Evolutionary conservation across 1,140 invertebrate species (phyloP).

Genomic region (Drosophila virilis): DNA sequence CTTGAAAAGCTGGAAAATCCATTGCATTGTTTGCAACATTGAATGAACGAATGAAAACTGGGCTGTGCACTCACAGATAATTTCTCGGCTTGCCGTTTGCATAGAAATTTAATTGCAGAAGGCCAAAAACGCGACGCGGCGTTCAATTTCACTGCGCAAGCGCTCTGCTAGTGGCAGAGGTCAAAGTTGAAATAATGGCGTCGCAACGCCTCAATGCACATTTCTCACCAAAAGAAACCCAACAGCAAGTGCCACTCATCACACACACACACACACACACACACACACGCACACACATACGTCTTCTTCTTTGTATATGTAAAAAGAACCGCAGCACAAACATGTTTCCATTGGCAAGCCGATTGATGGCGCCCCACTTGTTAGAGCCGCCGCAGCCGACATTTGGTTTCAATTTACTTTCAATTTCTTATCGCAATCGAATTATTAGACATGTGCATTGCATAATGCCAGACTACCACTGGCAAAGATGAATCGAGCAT

Average conservation of each 20-base stretch:
- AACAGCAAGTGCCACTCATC: constrained; percentile 51
- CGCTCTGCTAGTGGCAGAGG: constrained; percentile 42
- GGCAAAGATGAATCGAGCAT: constrained; percentile 23
- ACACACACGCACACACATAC: neutral
- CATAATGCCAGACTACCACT: constrained; percentile 54
- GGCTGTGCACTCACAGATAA: constrained; percentile 39
- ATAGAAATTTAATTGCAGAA: constrained; percentile 77
- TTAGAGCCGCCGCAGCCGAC: constrained; percentile 42
- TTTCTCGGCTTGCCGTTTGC: constrained; percentile 26
- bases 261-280: constrained; percentile 6
- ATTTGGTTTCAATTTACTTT: constrained; percentile 80
- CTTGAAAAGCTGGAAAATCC: constrained; percentile 54
- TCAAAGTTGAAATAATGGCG: constrained; percentile 61
- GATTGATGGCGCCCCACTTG: constrained; percentile 63
- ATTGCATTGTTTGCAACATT: constrained; percentile 74
- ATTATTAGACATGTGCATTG: constrained; percentile 62
- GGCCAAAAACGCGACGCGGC: constrained; percentile 46
- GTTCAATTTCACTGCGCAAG: constrained; percentile 56
- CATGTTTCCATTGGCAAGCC: constrained; percentile 54
- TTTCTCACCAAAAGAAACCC: constrained; percentile 34
- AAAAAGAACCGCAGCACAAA: constrained; percentile 49
- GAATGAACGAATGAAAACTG: constrained; percentile 77
- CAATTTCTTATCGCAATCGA: constrained; percentile 71
- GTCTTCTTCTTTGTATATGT: neutral
- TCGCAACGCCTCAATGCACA: constrained; percentile 58